These are phyloP conservation scores for Drosophila funebris DNA, from an alignment of 1,140 invertebrate species.

Conservation along the genomic window DNA sequence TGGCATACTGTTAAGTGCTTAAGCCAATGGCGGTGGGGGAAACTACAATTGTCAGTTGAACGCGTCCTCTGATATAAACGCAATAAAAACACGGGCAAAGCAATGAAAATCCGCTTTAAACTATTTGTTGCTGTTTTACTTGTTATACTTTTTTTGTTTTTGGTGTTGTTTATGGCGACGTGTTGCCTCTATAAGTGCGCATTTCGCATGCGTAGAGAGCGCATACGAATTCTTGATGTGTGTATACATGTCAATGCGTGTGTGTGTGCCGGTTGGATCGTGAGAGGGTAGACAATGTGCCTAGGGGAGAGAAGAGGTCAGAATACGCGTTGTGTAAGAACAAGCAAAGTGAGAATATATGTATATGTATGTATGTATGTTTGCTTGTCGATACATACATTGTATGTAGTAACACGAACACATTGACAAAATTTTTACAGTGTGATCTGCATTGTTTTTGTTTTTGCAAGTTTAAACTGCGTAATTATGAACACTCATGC, in stretches of 20 bases:
- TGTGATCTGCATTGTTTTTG: conserved; percentile 23
- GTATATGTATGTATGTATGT: background rate
- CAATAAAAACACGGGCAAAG: conserved; percentile 14
- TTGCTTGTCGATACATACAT: too few species aligned
- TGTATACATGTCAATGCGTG: conserved; percentile 1
- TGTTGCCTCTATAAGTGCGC: conserved; percentile 55
- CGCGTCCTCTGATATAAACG: background rate
- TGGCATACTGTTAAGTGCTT: background rate
- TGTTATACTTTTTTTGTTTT: background rate
- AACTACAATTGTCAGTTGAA: background rate
- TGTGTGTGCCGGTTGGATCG: conserved; percentile 9
- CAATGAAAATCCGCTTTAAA: conserved; percentile 24
- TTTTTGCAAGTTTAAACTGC: conserved; percentile 20
- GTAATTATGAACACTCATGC: background rate
- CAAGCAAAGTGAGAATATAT: conserved; percentile 9
- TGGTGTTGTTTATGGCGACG: conserved; percentile 28
- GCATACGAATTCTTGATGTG: conserved; percentile 2
- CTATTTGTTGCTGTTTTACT: conserved; percentile 39
- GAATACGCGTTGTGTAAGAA: conserved; percentile 32
- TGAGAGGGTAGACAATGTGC: conserved; percentile 3
- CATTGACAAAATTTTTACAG: conserved; percentile 1
- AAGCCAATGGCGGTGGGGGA: background rate
- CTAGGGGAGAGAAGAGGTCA: conserved; percentile 19
- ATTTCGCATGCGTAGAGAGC: conserved; percentile 47
- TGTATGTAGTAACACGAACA: conserved; percentile 4